These are phyloP conservation scores for rat (Rattus norvegicus) DNA, from an alignment of 2,113 vertebrate species.

Conservation along the genomic window DNA sequence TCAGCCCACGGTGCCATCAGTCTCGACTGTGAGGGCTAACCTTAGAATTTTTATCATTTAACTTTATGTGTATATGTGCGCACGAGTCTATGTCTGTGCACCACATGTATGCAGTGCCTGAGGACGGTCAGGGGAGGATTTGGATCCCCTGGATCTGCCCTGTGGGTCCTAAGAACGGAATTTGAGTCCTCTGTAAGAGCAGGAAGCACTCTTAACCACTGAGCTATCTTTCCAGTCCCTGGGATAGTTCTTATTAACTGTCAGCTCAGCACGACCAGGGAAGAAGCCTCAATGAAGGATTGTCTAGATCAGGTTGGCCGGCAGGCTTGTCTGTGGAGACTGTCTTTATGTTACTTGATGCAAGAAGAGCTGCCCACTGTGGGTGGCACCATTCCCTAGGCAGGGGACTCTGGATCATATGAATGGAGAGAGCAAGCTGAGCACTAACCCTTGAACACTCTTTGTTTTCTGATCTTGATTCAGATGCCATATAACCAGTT, in stretches of 20 bases:
- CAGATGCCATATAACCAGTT: background rate
- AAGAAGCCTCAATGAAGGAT: no score
- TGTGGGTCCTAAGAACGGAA: background rate
- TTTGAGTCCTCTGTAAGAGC: background rate
- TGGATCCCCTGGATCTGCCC: background rate
- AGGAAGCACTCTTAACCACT: background rate
- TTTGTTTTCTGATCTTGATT: background rate
- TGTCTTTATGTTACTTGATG: no score
- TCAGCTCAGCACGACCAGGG: background rate
- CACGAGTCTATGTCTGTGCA: background rate
- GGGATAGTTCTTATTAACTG: background rate
- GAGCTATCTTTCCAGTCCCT: background rate
- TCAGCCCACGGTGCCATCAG: background rate
- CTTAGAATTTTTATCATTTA: no score
- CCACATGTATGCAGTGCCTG: no score
- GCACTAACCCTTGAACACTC: background rate
- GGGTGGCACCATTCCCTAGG: background rate
- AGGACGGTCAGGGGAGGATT: background rate
- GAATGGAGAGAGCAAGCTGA: background rate
- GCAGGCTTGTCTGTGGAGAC: background rate
- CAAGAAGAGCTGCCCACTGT: background rate
- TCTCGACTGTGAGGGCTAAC: background rate
- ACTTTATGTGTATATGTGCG: background rate
- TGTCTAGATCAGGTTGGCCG: background rate
- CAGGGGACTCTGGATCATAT: no score